phyloP scores from a whole-genome alignment of 37 sponge, comb jelly and placozoan species.

The Crambe crambe region DNA sequence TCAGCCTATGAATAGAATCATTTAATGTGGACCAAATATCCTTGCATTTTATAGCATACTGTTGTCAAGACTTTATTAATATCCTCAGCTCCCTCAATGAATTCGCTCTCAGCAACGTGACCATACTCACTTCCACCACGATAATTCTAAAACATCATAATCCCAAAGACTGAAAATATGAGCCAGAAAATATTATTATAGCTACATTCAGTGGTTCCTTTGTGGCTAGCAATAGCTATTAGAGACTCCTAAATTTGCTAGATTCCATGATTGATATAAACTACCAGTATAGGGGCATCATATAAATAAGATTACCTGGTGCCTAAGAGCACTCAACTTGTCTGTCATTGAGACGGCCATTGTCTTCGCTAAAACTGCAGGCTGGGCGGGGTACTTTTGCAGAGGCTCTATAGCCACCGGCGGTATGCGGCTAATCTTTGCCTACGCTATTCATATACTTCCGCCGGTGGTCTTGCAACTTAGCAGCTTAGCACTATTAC shows the following conservation, averaged over 20 bases:
- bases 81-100: not conserved
- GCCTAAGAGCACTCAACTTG: constrained; percentile 37
- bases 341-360: constrained; percentile 47
- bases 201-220: not conserved
- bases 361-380: not conserved
- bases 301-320: not conserved
- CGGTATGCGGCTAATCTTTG: too few species aligned
- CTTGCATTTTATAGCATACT: not conserved
- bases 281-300: not conserved
- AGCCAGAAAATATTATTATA: not conserved
- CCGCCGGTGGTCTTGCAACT: too few species aligned
- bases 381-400: too few species aligned
- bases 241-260: not conserved
- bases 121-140: not conserved
- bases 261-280: too few species aligned
- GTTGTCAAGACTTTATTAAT: not conserved
- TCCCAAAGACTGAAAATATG: not conserved
- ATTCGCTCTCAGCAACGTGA: not conserved
- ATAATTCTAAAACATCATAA: not conserved
- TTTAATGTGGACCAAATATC: not conserved
- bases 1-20: constrained; percentile 2
- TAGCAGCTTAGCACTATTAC: too few species aligned
- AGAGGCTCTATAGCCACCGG: too few species aligned
- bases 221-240: not conserved
- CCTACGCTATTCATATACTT: too few species aligned